phyloP scores from a whole-genome alignment of 2,113 vertebrate genomes.

The Pollachius pollachius region DNA sequence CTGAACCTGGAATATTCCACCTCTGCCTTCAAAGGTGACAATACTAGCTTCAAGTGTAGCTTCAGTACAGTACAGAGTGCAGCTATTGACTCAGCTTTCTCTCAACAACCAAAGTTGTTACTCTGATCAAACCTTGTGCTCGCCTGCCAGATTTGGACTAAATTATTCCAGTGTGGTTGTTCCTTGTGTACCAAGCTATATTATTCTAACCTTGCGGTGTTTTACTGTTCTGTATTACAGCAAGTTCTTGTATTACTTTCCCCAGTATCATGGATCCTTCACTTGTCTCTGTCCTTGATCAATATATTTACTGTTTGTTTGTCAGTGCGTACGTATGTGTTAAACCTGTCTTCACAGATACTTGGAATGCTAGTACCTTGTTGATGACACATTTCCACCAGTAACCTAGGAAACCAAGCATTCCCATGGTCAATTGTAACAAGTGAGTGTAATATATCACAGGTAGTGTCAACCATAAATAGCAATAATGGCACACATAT shows the following conservation, averaged over 20 bases:
- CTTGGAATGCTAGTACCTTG: constrained; percentile 28
- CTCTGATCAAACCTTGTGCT: no score
- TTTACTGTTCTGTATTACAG: not conserved
- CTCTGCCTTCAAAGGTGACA: no score
- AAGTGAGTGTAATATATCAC: constrained; percentile 60
- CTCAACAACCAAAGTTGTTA: no score
- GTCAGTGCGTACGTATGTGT: constrained; percentile 8
- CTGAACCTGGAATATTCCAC: no score
- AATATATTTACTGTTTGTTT: not conserved
- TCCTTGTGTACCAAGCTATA: no score
- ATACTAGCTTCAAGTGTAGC: no score
- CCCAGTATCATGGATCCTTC: no score
- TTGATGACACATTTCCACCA: constrained; percentile 16
- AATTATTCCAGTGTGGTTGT: no score
- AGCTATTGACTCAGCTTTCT: no score
- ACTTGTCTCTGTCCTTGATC: not conserved
- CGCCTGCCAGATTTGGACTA: no score
- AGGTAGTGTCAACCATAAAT: not conserved
- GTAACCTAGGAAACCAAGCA: constrained; percentile 47
- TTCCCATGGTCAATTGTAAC: constrained; percentile 42
- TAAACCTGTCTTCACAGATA: constrained; percentile 42
- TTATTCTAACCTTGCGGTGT: constrained; percentile 14
- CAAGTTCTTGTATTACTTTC: no score
- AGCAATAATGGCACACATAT: not conserved
- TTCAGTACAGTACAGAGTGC: no score